phyloP scores from a whole-genome alignment of 2,888 invertebrate genomes.

The Drosophila prolongata region DNA sequence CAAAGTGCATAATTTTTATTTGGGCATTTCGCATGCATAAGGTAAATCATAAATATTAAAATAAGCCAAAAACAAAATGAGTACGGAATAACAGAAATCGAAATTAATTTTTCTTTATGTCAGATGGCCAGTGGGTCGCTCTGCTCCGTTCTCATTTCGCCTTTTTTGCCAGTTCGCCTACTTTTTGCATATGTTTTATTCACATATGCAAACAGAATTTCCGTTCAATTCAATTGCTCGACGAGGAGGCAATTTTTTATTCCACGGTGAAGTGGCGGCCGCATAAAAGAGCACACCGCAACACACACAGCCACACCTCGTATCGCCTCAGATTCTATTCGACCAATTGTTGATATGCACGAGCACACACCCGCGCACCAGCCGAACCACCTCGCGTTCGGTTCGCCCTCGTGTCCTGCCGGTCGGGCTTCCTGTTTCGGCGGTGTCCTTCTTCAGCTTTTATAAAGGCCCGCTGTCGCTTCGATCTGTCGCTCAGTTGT shows the following conservation, averaged over 20 bases:
- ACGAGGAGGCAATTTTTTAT: slow-evolving; percentile 59
- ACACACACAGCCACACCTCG: slow-evolving; percentile 13
- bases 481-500: slow-evolving; percentile 82
- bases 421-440: slow-evolving; percentile 54
- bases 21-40: slow-evolving; percentile 1
- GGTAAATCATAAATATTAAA: slow-evolving; percentile 35
- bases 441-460: slow-evolving; percentile 51
- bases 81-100: slow-evolving; percentile 9
- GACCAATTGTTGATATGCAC: slow-evolving; percentile 80
- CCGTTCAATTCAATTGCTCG: slow-evolving; percentile 72
- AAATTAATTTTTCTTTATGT: slow-evolving; percentile 28
- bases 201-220: slow-evolving; percentile 80
- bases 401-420: slow-evolving; percentile 25
- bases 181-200: slow-evolving; percentile 67
- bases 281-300: slow-evolving; percentile 28
- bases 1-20: slow-evolving; percentile 12
- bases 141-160: slow-evolving; percentile 7
- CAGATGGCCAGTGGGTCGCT: slow-evolving; percentile 12
- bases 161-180: slow-evolving; percentile 17
- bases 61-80: slow-evolving; percentile 4
- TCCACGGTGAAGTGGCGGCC: slow-evolving; percentile 58
- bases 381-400: slow-evolving; percentile 2
- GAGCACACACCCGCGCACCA: slow-evolving; percentile 39
- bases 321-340: slow-evolving; percentile 52
- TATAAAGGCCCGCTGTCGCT: slow-evolving; percentile 76